A percentile compares a stretch with the other conserved stretches of the same genome.
These are phyloP conservation scores for Ictalurus punctatus DNA, from an alignment of 2,113 vertebrate species.

Conservation along the genomic window DNA sequence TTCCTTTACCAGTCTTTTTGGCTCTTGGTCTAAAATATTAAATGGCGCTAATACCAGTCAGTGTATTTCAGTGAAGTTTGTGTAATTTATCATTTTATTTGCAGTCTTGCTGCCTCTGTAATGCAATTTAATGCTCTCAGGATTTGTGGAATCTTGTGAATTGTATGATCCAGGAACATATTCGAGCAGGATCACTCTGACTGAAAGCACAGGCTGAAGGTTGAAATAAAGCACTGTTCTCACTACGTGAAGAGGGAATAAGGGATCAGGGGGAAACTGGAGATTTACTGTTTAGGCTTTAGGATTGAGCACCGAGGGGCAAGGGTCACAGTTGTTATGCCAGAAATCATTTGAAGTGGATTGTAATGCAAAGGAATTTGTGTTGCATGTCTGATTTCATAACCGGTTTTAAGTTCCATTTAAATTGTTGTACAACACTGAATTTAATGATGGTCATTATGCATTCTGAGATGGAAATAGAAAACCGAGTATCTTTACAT, in stretches of 20 bases:
- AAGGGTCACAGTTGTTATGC: slow-evolving; percentile 6
- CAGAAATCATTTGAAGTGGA: background rate
- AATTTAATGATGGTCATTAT: background rate
- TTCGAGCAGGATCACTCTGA: no score
- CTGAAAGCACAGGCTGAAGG: background rate
- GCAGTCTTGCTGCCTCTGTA: background rate
- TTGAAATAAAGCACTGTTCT: background rate
- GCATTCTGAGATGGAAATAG: background rate
- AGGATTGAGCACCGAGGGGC: background rate
- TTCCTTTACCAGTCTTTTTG: background rate
- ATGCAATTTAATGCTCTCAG: background rate
- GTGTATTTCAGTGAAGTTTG: background rate
- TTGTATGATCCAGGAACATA: background rate
- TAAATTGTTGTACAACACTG: background rate
- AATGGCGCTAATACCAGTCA: no score
- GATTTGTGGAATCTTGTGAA: background rate
- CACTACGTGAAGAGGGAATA: background rate
- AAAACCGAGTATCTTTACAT: no score
- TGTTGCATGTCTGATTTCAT: background rate
- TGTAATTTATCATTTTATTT: background rate
- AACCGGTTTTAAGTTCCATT: background rate
- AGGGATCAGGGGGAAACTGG: background rate
- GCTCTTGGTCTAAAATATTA: background rate
- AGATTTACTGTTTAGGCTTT: slow-evolving; percentile 13
- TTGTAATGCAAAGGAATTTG: background rate